Conservation (phyloP, 2,888 invertebrate genomes). For the Drosophila formosana region DNA sequence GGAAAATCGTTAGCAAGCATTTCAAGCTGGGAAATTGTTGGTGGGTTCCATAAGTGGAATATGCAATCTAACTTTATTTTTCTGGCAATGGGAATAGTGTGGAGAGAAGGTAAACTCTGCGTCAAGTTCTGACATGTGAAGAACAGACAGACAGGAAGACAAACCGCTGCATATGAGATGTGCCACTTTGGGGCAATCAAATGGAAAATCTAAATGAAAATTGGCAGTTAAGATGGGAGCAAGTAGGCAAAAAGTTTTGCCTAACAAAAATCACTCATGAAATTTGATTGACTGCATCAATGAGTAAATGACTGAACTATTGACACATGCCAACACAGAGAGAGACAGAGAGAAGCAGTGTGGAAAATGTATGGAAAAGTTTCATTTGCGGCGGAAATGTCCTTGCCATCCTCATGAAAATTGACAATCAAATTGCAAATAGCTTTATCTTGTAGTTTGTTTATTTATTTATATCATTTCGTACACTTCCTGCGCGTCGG, state of each 20-base stretch:
- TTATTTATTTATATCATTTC: constrained; percentile 82
- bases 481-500: constrained; percentile 73
- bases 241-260: constrained; percentile 45
- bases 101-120: not conserved
- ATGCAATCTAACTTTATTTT: constrained; percentile 64
- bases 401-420: constrained; percentile 70
- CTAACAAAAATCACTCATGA: constrained; percentile 75
- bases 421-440: constrained; percentile 83
- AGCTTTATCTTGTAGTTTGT: constrained; percentile 82
- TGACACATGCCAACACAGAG: constrained; percentile 50
- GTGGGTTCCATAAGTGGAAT: constrained; percentile 32
- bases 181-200: constrained; percentile 60
- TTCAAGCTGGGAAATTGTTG: constrained; percentile 47
- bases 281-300: constrained; percentile 78
- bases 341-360: not conserved
- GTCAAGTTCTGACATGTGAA: constrained; percentile 26
- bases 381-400: constrained; percentile 69
- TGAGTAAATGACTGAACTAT: constrained; percentile 67
- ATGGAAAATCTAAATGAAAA: constrained; percentile 72
- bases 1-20: constrained; percentile 63
- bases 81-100: constrained; percentile 16
- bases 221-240: constrained; percentile 62
- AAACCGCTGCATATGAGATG: constrained; percentile 16
- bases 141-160: not conserved
- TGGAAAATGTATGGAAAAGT: constrained; percentile 49